Evolutionary conservation across 2,888 invertebrate genomes (phyloP), one percentile per base, ranked within the genome.

Genomic region (Cactoblastis cactorum): DNA sequence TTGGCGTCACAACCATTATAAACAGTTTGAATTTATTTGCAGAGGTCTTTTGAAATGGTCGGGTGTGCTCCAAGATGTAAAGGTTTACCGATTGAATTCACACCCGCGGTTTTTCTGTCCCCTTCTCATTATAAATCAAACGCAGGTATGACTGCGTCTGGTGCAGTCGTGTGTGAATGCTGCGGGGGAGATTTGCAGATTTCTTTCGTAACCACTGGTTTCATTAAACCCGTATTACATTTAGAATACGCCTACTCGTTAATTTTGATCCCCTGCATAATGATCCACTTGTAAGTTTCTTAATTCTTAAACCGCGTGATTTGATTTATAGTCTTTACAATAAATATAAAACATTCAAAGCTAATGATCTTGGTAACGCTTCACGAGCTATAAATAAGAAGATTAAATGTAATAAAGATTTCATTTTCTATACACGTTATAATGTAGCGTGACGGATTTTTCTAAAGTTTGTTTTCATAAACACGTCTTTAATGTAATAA

Each of bases 71-170:
- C 74, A 72, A 73, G 74, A 79, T 62, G 71, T 70, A 67, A 63
- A 71, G 74, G 65, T 70, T 76, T 71, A 72, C 74, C 75, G 80
- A 82, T 80, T 81, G 77, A 80, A 80, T 84, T 83, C 80, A 80
- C 82, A 82, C 83, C 77, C 79, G 74, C 75, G 73, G 76, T 74
- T 77, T 71, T 61, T 68, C 59, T 77, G 80, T 80, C 81, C 85
- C 86, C 85, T 81, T 68, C 77, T 81, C 72, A 79, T 81, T 85
- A 84, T 88, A 87, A 89, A 88, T 89, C 87, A 89, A 84, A 82
- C 71, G 82, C 88, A 89, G 87, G 82, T 85, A 83, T 71, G 74
- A 71, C 73, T 77, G 75, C 73, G 84, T 83, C 84, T 76, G 71
- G 69, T 62, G 80, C 81, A 84, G 74, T 74, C 74, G 72, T 68